Evolutionary conservation across 1,140 invertebrate genomes (phyloP).

Genomic region (Harpegnathos saltator): DNA sequence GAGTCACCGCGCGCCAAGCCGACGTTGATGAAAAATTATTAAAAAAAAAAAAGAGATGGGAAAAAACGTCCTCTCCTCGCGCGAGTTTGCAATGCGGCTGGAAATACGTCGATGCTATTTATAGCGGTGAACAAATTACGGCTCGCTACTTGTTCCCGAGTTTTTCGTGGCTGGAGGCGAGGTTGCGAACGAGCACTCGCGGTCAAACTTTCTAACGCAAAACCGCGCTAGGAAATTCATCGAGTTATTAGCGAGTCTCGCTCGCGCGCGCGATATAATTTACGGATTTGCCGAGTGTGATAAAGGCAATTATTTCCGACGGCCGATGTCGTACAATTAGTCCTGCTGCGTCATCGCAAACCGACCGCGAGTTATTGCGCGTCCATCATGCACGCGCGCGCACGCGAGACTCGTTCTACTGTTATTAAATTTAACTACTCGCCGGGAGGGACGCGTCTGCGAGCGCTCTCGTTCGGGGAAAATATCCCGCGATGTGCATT

Average conservation of each 20-base stretch:
- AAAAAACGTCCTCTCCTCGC: no score
- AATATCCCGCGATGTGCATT: background rate
- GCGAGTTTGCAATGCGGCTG: background rate
- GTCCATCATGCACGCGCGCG: background rate
- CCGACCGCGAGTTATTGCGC: conserved; percentile 14
- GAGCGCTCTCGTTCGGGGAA: background rate
- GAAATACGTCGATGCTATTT: background rate
- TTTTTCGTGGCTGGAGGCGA: background rate
- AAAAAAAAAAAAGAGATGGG: no score
- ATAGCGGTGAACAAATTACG: conserved; percentile 2
- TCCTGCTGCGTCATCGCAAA: background rate
- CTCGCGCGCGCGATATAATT: conserved; percentile 29
- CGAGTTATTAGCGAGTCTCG: conserved; percentile 50
- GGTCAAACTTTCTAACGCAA: conserved; percentile 36
- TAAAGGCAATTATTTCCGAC: conserved; percentile 62
- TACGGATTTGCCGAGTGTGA: conserved; percentile 14
- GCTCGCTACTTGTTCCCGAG: background rate
- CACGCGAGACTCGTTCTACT: background rate
- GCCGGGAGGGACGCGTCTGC: background rate
- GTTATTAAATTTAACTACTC: conserved; percentile 22
- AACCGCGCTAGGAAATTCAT: conserved; percentile 49
- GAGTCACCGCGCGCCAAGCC: background rate
- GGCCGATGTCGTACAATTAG: conserved; percentile 57
- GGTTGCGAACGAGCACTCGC: background rate
- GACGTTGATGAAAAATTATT: background rate